Evolutionary conservation across 2,888 invertebrate species (phyloP).

Genomic region (Piscicola geometra): DNA sequence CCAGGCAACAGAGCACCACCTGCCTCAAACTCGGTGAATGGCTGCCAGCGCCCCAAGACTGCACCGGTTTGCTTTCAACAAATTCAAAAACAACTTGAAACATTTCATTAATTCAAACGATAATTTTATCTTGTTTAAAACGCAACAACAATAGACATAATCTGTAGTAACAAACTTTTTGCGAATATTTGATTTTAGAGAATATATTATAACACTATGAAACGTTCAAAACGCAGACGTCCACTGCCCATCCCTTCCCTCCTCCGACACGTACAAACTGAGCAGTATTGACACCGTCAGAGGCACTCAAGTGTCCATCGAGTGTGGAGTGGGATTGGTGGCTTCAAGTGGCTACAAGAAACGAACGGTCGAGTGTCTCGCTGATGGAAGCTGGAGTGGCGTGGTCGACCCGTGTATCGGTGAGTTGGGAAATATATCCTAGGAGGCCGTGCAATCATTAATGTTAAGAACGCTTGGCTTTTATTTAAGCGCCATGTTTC

Average conservation of each 20-base stretch:
- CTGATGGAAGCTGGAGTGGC: conserved; percentile 11
- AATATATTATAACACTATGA: too few species aligned
- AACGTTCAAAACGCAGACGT: conserved; percentile 4
- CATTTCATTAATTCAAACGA: too few species aligned
- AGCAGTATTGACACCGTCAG: not conserved
- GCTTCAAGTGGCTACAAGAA: conserved; percentile 11
- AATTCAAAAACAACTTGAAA: too few species aligned
- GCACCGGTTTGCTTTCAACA: too few species aligned
- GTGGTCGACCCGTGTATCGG: not conserved
- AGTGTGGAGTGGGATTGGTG: conserved; percentile 24
- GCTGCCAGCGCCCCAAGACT: conserved; percentile 3
- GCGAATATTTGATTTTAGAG: too few species aligned
- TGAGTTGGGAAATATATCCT: not conserved
- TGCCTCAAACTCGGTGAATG: conserved; percentile 19
- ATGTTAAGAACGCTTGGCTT: too few species aligned
- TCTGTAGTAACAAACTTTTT: too few species aligned
- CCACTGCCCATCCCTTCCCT: conserved; percentile 2
- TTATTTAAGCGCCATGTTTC: too few species aligned
- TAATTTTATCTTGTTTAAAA: too few species aligned
- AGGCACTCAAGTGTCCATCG: conserved; percentile 5
- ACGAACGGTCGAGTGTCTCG: not conserved
- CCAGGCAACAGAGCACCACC: not conserved
- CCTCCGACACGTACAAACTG: conserved; percentile 13
- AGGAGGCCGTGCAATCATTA: too few species aligned
- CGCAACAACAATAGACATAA: too few species aligned